A percentile compares a stretch with the other conserved stretches of the same genome.
phyloP scores from a whole-genome alignment of 2,113 vertebrate species.

The Colaptes auratus region DNA sequence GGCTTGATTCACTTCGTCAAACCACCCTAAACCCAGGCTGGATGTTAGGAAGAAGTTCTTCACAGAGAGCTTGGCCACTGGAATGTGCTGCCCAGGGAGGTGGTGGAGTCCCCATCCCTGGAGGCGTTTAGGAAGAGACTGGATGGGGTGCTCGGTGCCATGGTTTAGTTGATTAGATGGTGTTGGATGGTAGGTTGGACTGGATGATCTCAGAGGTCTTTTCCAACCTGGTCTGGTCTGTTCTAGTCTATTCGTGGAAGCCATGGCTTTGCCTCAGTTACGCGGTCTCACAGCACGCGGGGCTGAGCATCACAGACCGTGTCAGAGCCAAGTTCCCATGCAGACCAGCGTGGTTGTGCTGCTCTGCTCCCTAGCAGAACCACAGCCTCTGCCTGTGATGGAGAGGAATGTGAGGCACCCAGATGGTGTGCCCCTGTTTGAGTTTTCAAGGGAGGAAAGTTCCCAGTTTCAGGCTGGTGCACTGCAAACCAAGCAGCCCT shows the following conservation, averaged over 20 bases:
- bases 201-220: too few species aligned
- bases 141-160: too few species aligned
- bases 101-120: too few species aligned
- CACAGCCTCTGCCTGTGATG: accelerated
- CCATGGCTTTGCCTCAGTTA: background rate
- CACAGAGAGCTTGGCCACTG: too few species aligned
- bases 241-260: background rate
- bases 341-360: background rate
- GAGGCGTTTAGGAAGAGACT: too few species aligned
- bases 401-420: background rate
- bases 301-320: background rate
- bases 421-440: background rate
- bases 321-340: background rate
- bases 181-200: too few species aligned
- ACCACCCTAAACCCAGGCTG: background rate
- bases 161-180: too few species aligned
- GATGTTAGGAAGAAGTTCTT: too few species aligned
- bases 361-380: background rate
- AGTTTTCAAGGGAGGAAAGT: background rate
- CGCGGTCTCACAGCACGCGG: accelerated
- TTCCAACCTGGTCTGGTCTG: too few species aligned
- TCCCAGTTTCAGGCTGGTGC: background rate
- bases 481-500: background rate
- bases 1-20: background rate
- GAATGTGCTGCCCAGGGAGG: too few species aligned